Evolutionary conservation across 2,888 invertebrate genomes (phyloP), one percentile per base, ranked within the genome.

Genomic region (Ischnura elegans): DNA sequence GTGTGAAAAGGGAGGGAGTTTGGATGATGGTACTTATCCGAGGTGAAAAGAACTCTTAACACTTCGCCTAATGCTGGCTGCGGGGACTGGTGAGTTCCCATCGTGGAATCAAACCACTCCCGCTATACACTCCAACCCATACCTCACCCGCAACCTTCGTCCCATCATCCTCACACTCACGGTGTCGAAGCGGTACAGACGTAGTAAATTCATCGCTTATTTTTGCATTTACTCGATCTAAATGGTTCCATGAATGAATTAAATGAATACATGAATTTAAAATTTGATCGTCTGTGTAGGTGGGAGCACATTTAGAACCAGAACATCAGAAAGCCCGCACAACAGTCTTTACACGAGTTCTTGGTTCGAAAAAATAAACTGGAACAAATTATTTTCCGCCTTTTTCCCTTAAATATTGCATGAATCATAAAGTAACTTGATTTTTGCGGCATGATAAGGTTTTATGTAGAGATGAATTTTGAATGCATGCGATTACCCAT

Each of bases 11-110:
- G 61, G 25, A 55, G 43, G 36, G 10, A 25, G 21, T 6, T 55
- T 19, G 87, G 43, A 90, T 90, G 61, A 61, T n/a, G 66, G 61
- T 76, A 76, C 76, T 76, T 76, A 76, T 76, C 76, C 76, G 76
- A 76, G 76, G 76, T 76, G 76, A 76, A 76, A 36, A 76, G 76
- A 76, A 76, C 76, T 76, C 76, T 76, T 76, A 76, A 76, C 76
- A 76, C 76, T 76, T 76, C 76, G 76, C 76, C 76, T 76, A 76
- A 76, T 76, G 10, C 76, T 76, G 76, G 66, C 36, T 36, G 10
- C 36, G 29, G 76, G 76, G 76, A 16, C 29, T 36, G 29, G 36
- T 29, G 76, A 29, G 76, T 76, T 76, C 76, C 76, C 76, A 76
- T 36, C 76, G 36, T 36, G 76, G 76, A 8, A 76, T 13, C 36